Evolutionary conservation across 2,797 vertebrate species (phyloP).

Genomic region (Gambusia yucatana): DNA sequence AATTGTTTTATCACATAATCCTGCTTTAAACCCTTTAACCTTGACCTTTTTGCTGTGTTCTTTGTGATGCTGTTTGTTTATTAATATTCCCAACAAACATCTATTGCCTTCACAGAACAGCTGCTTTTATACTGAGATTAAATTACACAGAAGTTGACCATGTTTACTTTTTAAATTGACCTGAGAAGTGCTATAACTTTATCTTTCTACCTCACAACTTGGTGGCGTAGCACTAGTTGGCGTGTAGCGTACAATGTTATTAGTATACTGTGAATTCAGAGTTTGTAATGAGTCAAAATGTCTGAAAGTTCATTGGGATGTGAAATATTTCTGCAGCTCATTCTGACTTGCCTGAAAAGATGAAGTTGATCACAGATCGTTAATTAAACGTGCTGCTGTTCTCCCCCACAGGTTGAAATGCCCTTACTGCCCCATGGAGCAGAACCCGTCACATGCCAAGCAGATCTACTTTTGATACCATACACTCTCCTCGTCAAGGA

Average conservation of each 20-base stretch:
- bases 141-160: background rate
- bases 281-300: background rate
- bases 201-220: background rate
- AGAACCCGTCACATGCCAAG: slow-evolving; percentile 92
- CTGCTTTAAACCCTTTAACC: background rate
- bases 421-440: slow-evolving; percentile 94
- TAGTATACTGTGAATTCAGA: background rate
- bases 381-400: slow-evolving; percentile 6
- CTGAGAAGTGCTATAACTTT: background rate
- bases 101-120: background rate
- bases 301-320: background rate
- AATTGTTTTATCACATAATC: background rate
- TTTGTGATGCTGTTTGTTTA: background rate
- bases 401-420: slow-evolving; percentile 87
- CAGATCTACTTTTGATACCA: slow-evolving; percentile 90
- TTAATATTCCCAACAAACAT: background rate
- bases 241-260: background rate
- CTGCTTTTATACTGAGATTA: background rate
- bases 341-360: background rate
- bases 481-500: slow-evolving; percentile 55
- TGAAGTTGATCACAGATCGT: background rate
- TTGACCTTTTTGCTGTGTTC: background rate
- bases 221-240: background rate
- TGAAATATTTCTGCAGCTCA: background rate
- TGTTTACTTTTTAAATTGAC: background rate